Base-by-base conservation (phyloP, 2,797 vertebrate genomes). In the Acridotheres tristis region DNA sequence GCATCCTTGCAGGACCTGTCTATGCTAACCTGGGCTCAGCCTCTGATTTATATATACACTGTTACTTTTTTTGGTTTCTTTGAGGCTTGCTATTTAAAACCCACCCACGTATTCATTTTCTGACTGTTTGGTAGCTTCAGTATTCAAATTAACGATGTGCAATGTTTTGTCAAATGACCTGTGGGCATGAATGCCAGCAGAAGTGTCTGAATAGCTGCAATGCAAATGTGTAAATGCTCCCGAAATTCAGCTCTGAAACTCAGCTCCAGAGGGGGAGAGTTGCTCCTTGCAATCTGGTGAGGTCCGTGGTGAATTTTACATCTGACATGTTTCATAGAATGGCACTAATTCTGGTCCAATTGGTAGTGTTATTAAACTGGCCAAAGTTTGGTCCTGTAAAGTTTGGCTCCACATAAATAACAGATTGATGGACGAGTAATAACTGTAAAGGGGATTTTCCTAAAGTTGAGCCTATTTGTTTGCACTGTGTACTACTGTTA, bases 121-220 rank as follows among this genome's bases (percentile, higher is more conserved):
- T 88, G 84, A 32, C 77, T 61, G 36, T 74, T 95, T 53, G 21
- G 43, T 69, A 63, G 68, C 73, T 90, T 91, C 87, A 88, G 83
- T 71, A 82, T 94, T 87, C 58, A 59, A 73, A 68, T 85, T 63
- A 85, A 89, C 3, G 14, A 80, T 45, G 43, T 67, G 63, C 72
- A 71, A 0, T 71, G 59, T 84, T 78, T 90, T 72, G 79, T 85
- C 67, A 67, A 66, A 74, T 85, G 91, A 77, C 75, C 77, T 43
- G 51, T 73, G 81, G 90, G 86, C 90, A 85, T 30, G 38, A 78
- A 54, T 45, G 75, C 74, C 34, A 20, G 40, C 76, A 76, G 55
- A 81, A 94, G 38, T 20, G 25, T 54, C 76, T 59, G 76, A 86
- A 63, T 57, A 71, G 69, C 69, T 75, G 40, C 71, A 34, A 23